These are phyloP conservation scores for Bibio marci DNA, from an alignment of 2,888 invertebrate genomes.

Conservation along the genomic window DNA sequence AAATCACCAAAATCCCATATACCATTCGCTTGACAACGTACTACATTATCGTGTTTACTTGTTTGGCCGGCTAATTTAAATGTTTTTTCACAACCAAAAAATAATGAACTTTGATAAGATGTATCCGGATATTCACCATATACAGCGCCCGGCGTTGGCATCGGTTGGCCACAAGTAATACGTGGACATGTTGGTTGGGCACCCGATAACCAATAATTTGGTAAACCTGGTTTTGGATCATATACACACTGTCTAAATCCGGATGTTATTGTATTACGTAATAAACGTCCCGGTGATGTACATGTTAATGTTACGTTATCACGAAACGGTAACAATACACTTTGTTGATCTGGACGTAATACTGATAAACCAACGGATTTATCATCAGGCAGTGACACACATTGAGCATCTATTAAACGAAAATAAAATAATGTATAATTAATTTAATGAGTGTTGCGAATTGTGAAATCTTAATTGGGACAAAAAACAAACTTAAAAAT, in stretches of 20 bases:
- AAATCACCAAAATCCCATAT: conserved; percentile 96
- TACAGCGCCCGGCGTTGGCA: conserved; percentile 83
- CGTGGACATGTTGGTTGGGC: conserved; percentile 72
- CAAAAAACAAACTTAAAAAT: background rate
- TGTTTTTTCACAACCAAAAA: conserved; percentile 91
- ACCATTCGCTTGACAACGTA: conserved; percentile 79
- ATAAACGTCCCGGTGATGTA: conserved; percentile 53
- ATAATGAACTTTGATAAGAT: conserved; percentile 82
- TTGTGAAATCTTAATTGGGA: background rate
- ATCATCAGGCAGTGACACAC: conserved; percentile 77
- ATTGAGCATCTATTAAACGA: conserved; percentile 54
- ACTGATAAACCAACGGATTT: conserved; percentile 72
- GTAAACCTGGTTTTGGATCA: conserved; percentile 78
- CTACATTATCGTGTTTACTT: conserved; percentile 77
- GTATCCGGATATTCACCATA: conserved; percentile 80
- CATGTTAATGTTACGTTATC: conserved; percentile 81
- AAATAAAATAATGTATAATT: background rate
- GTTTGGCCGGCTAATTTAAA: conserved; percentile 89
- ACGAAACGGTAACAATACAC: conserved; percentile 71
- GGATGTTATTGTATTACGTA: conserved; percentile 67
- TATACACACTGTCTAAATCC: conserved; percentile 88
- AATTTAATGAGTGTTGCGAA: too few relatives aligned
- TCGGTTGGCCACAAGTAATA: conserved; percentile 79
- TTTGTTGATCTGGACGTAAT: conserved; percentile 60
- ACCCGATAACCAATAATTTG: conserved; percentile 84